These are phyloP conservation scores for Linurgus olivaceus DNA, from an alignment of 2,797 vertebrate genomes.

Conservation along the genomic window DNA sequence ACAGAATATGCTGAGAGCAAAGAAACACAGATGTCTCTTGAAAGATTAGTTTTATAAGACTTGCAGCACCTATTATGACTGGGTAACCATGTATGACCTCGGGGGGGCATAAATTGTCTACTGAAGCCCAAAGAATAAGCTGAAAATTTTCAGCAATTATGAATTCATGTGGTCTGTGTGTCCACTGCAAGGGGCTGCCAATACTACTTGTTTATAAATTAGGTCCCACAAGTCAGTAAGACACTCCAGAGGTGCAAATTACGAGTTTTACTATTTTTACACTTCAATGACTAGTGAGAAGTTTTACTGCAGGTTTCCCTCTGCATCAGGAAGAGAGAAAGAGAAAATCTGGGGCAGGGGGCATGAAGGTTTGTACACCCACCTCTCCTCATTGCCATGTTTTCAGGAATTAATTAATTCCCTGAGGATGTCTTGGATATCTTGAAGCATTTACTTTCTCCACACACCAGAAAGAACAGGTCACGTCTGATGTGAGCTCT, in stretches of 20 bases:
- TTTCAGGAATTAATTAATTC: slow-evolving; percentile 1
- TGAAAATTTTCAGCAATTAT: background rate
- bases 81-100: background rate
- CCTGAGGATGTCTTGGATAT: background rate
- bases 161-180: background rate
- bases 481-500: background rate
- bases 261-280: background rate
- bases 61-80: background rate
- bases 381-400: background rate
- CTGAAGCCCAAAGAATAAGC: background rate
- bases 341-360: background rate
- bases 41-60: background rate
- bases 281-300: background rate
- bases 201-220: background rate
- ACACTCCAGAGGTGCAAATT: background rate
- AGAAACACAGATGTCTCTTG: background rate
- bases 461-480: background rate
- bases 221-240: background rate
- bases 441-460: background rate
- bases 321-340: background rate
- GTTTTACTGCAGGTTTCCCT: background rate
- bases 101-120: background rate
- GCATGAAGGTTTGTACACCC: background rate
- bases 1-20: background rate
- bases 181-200: background rate